Evolutionary conservation across 1,140 invertebrate genomes (phyloP), one percentile per base, ranked within the genome.

Genomic region (Drosophila pectinifera): DNA sequence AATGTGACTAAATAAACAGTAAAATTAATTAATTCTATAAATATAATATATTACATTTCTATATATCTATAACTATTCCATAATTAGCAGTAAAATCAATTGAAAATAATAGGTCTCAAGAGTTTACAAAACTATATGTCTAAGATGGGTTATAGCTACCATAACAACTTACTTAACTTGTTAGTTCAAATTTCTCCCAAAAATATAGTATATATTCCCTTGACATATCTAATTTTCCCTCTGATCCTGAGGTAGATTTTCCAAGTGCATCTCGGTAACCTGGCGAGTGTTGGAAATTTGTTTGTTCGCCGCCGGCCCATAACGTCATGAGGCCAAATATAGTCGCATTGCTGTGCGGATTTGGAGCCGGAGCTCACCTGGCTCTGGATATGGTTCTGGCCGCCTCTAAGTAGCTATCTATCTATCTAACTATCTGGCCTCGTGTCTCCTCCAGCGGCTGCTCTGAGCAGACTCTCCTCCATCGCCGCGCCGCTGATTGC

Each of bases 231-330:
- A 7, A 4, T 20, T 20, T 20, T 20, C 6, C 5, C 18, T n/a
- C n/a, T n/a, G n/a, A n/a, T n/a, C n/a, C n/a, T n/a, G n/a, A n/a
- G n/a, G n/a, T n/a, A n/a, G n/a, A n/a, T n/a, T 65, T 38, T 64
- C n/a, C 5, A 10, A 45, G 62, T 64, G 56, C 26, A 38, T 5
- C 8, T 13, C 3, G 24, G 5, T 26, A 64, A 61, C 59, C 43
- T 64, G 39, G 28, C 43, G 42, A 61, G 63, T 74, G 82, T 78
- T 77, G 53, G 51, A 73, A 75, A 80, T 64, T 70, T 85, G 73
- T 77, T 84, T 84, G 73, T 57, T 51, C 73, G 61, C 42, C 26
- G 55, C 42, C 26, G 41, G 20, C 56, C 72, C 39, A 58, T 48
- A 70, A 56, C 73, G 73, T 75, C 73, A 76, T 48, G 38, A 53